A percentile compares a stretch with the other conserved stretches of the same genome.
Evolutionary conservation across 2,888 invertebrate genomes (phyloP).

Genomic region (Agrilus cyanescens): DNA sequence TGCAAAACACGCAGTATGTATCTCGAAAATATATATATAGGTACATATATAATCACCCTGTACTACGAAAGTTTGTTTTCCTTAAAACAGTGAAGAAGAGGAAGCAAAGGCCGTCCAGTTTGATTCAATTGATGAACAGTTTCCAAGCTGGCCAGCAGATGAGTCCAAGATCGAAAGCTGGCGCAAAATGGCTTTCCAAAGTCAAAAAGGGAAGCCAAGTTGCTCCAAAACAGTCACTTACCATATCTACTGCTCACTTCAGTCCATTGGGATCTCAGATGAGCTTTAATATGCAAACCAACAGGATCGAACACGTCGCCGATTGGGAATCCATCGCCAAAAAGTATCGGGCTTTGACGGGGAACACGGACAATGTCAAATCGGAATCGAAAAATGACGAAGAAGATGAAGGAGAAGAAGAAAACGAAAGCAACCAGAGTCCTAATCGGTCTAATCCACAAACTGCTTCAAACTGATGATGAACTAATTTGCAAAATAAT

Average conservation of each 20-base stretch:
- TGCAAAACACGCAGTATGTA: slow-evolving; percentile 47
- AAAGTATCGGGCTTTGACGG: slow-evolving; percentile 70
- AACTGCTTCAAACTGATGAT: no score
- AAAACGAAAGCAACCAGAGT: slow-evolving; percentile 12
- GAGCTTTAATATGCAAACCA: slow-evolving; percentile 63
- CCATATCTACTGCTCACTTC: slow-evolving; percentile 67
- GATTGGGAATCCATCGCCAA: slow-evolving; percentile 87
- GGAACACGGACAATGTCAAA: slow-evolving; percentile 45
- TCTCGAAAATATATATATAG: no score
- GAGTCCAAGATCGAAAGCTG: slow-evolving; percentile 76
- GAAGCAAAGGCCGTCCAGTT: slow-evolving; percentile 58
- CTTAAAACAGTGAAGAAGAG: slow-evolving; percentile 17
- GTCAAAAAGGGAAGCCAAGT: slow-evolving; percentile 71
- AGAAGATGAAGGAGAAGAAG: slow-evolving; percentile 29
- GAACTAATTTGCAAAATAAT: slow-evolving; percentile 3
- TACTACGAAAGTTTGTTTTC: no score
- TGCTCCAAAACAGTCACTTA: slow-evolving; percentile 67
- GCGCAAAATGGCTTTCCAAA: slow-evolving; percentile 80
- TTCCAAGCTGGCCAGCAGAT: slow-evolving; percentile 54
- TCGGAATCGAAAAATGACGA: slow-evolving; percentile 27
- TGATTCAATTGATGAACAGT: slow-evolving; percentile 72
- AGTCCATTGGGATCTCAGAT: slow-evolving; percentile 77
- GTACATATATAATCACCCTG: neutral
- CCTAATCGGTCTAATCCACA: slow-evolving; percentile 19
- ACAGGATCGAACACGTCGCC: slow-evolving; percentile 77